Base-by-base conservation (phyloP, 2,888 invertebrate genomes). In the Tetragonula carbonaria region DNA sequence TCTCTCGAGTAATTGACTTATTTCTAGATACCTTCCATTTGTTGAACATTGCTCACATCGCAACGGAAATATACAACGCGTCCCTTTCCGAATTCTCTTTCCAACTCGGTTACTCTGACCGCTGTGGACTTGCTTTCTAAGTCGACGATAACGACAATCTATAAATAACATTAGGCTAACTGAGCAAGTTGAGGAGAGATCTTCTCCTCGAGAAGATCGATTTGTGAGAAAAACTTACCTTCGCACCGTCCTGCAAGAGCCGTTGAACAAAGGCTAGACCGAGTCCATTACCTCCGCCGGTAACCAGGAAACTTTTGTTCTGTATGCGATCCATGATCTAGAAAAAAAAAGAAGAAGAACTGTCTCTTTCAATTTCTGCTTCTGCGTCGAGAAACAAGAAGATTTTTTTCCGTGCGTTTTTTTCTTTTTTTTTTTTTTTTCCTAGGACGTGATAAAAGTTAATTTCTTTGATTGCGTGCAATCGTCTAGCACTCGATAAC, bases 41-140 rank as follows among this genome's bases (percentile, higher is more conserved):
- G 95, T 16, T 91, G 84, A 23, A 86, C 73, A 38, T 94, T 94
- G 0, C 95, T 95, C 14, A 96, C 95, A 74, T 96, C 95, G 72
- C 95, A 95, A 86, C 95, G 95, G 18, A 95, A 89, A 88, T 95
- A 96, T 0, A 94, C 86, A 0, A 95, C 95, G 86, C 94, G 95
- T n/a, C 93, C 93, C 18, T 91, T 88, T 2, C 96, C 96, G 80
- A 95, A 94, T 88, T 95, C 95, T 1, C 93, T 86, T 66, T 94
- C 95, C 11, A 96, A 91, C 5, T 92, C 93, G 16, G 93, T 93
- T 0, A 92, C 94, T 0, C 95, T 2, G 0, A 1, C 2, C 14
- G n/a, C 1, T 5, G 0, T 0, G 2, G 94, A 90, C 21, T 90
- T 91, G 59, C 92, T 88, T 1, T 59, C 57, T 67, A 94, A 75